Base-by-base conservation (phyloP, 2,888 invertebrate species). In the Apodemia mormo region DNA sequence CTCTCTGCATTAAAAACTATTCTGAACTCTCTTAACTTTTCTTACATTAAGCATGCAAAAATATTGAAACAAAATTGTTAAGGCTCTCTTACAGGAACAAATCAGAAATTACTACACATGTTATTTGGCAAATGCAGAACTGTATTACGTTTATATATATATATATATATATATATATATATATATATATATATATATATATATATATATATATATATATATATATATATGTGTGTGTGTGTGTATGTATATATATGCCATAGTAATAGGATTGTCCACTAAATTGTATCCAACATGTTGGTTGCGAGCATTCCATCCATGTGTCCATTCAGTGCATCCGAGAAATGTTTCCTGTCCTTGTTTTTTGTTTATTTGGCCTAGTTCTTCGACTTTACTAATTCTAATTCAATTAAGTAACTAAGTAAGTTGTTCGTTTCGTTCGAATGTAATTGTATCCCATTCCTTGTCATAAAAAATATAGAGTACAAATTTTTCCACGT, bases 81-180 rank as follows among this genome's bases (percentile, higher is more conserved):
- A 85, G 79, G 80, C 81, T 80, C 84, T 89, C 88, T 89, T 88
- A 90, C 88, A 89, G 89, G 84, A 87, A 85, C 85, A 77, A 85
- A 68, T 84, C 67, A 81, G 76, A 85, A 82, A 80, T 76, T 80
- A 80, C 76, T 81, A 77, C 71, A 77, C 74, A 77, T 6, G 12
- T 30, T 12, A 30, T 61, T 30, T 61, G 30, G 2, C 61, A 61
- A 61, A 61, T 33, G 30, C 61, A 61, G 33, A 61, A 30, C 33
- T 61, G 30, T 61, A n/a, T 49, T 49, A 49, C 49, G 5, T 45
- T n/a, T n/a, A n/a, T n/a, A n/a, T n/a, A n/a, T n/a, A n/a, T n/a
- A n/a, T n/a, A n/a, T n/a, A n/a, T n/a, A n/a, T n/a, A n/a, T n/a
- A n/a, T n/a, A n/a, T n/a, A n/a, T n/a, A n/a, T n/a, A n/a, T n/a